Conservation (phyloP, 2,888 invertebrate genomes). For the Azorinus chamasolen region DNA sequence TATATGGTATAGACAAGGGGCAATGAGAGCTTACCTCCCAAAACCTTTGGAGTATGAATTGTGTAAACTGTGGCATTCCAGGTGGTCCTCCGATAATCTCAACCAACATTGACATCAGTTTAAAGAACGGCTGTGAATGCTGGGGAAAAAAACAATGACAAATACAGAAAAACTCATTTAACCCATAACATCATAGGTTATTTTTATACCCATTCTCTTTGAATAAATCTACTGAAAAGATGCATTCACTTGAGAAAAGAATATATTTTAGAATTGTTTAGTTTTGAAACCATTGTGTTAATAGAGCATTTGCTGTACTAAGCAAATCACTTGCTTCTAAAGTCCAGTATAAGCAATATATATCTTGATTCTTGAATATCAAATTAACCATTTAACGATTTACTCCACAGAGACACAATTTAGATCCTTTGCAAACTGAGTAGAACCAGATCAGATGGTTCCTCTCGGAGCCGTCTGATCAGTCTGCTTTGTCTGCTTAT, state of each 20-base stretch:
- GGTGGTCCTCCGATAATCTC: slow-evolving; percentile 92
- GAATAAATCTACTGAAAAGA: no score
- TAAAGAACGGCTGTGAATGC: slow-evolving; percentile 96
- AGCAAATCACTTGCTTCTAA: neutral
- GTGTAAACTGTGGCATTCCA: slow-evolving; percentile 96
- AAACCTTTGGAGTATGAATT: slow-evolving; percentile 94
- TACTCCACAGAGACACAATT: no score
- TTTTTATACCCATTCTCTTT: no score
- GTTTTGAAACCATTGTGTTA: no score
- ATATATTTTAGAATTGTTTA: no score
- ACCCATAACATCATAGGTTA: neutral
- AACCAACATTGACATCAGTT: slow-evolving; percentile 94
- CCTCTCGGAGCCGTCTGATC: no score
- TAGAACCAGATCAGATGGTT: no score
- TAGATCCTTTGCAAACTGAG: no score
- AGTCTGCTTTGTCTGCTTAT: no score
- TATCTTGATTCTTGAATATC: neutral
- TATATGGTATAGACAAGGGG: no score
- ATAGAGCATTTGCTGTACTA: neutral
- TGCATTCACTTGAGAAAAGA: no score
- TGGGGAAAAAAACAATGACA: slow-evolving; percentile 79
- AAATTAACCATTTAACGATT: neutral
- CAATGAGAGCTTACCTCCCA: slow-evolving; percentile 90
- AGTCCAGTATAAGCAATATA: neutral
- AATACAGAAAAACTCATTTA: neutral